phyloP scores from a whole-genome alignment of 2,888 invertebrate species.

The Torymus texanus region DNA sequence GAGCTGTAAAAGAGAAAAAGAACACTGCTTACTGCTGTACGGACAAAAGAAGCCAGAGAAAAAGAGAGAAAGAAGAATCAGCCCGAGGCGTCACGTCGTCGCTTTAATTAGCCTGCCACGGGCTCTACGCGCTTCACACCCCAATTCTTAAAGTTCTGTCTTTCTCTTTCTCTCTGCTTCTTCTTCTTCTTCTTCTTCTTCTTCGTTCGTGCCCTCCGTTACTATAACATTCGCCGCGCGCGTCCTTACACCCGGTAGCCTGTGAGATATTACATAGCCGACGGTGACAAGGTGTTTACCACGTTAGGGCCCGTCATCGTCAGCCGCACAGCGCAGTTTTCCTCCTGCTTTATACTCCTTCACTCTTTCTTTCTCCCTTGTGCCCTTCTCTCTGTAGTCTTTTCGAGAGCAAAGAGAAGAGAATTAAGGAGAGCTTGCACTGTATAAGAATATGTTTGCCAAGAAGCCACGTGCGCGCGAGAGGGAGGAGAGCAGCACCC shows the following conservation, averaged over 20 bases:
- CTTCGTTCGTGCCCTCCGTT: constrained; percentile 47
- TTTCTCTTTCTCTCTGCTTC: constrained; percentile 45
- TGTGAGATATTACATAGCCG: constrained; percentile 60
- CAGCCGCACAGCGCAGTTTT: constrained; percentile 6
- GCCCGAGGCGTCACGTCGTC: constrained; percentile 51
- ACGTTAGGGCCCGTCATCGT: constrained; percentile 54
- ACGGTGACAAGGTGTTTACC: constrained; percentile 61
- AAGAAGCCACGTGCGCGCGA: not conserved
- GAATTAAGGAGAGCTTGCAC: constrained; percentile 42
- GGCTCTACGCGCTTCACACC: constrained; percentile 32
- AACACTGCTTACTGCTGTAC: not conserved
- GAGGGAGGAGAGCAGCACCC: not conserved
- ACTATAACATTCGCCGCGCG: constrained; percentile 52
- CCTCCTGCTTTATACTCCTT: not conserved
- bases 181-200: constrained; percentile 1
- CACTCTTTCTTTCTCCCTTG: constrained; percentile 16
- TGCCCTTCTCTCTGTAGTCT: not conserved
- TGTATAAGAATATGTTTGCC: constrained; percentile 45
- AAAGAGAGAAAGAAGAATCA: not conserved
- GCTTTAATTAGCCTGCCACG: constrained; percentile 55
- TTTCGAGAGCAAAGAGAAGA: constrained; percentile 42
- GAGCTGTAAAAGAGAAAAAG: constrained; percentile 4
- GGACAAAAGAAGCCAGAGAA: not conserved
- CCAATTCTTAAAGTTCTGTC: constrained; percentile 50
- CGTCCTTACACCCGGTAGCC: constrained; percentile 55